Evolutionary conservation across 2,888 invertebrate species (phyloP).

Genomic region (Homarus gammarus): DNA sequence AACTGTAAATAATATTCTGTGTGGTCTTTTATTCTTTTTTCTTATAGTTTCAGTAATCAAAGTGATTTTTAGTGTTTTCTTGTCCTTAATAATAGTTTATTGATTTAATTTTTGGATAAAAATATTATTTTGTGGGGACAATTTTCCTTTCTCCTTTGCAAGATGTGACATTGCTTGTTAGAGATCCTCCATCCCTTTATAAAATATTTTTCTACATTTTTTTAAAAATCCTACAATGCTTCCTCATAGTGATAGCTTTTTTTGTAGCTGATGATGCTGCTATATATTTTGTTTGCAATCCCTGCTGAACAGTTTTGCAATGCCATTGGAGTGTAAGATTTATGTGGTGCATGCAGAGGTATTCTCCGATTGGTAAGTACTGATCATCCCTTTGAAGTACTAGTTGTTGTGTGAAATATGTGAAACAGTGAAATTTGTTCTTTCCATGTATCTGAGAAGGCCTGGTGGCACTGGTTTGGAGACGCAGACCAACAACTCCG

Average conservation of each 20-base stretch:
- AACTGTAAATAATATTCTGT: not conserved
- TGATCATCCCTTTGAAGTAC: constrained; percentile 25
- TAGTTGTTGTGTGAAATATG: constrained; percentile 42
- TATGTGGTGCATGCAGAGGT: constrained; percentile 39
- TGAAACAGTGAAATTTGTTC: constrained; percentile 64
- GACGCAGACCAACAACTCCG: constrained; percentile 47
- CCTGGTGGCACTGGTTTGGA: constrained; percentile 63
- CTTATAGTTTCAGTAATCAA: too few relatives aligned
- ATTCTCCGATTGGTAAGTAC: constrained; percentile 27
- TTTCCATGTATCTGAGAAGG: constrained; percentile 71
- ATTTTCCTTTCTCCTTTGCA: not conserved
- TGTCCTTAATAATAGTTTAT: not conserved
- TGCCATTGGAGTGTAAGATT: constrained; percentile 27
- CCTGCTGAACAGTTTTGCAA: constrained; percentile 25
- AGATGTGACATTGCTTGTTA: not conserved
- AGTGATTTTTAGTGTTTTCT: too few relatives aligned
- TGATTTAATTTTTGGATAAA: constrained; percentile 6
- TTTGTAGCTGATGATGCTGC: constrained; percentile 29
- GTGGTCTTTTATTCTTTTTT: too few relatives aligned
- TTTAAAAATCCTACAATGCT: not conserved
- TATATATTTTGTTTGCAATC: constrained; percentile 36
- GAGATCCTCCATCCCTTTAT: not conserved
- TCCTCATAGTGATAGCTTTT: constrained; percentile 2
- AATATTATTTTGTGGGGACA: not conserved
- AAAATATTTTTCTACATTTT: not conserved